These are phyloP conservation scores for Drosophila meridionalis DNA, from an alignment of 2,888 invertebrate species.

Conservation along the genomic window DNA sequence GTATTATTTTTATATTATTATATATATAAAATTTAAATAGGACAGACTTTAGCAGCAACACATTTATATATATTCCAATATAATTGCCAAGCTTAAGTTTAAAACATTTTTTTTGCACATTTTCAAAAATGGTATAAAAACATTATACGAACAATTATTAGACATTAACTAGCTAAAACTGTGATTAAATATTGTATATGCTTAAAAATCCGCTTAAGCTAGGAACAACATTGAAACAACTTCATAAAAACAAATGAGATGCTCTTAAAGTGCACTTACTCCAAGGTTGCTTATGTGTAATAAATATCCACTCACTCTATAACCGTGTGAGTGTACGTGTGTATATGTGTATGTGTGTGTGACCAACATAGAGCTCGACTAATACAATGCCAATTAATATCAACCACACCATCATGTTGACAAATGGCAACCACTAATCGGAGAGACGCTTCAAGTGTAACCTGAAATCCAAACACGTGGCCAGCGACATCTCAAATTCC, in stretches of 20 bases:
- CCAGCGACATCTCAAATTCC: conserved; percentile 62
- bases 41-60: too few species aligned
- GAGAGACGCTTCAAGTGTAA: conserved; percentile 55
- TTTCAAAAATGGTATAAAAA: not conserved
- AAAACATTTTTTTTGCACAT: not conserved
- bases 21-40: too few species aligned
- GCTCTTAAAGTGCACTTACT: conserved; percentile 17
- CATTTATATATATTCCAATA: not conserved
- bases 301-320: conserved; percentile 1
- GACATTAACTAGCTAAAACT: conserved; percentile 7
- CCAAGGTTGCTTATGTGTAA: conserved; percentile 18
- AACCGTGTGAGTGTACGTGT: not conserved
- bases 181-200: conserved; percentile 7
- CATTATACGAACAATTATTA: conserved; percentile 5
- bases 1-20: not conserved
- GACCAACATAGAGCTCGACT: conserved; percentile 55
- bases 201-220: conserved; percentile 4
- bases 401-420: conserved; percentile 69
- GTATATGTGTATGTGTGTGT: not conserved
- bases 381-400: conserved; percentile 74
- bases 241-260: conserved; percentile 1
- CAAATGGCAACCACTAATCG: conserved; percentile 79
- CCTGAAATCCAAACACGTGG: conserved; percentile 74
- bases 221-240: conserved; percentile 3
- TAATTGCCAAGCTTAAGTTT: not conserved